Evolutionary conservation across 2,888 invertebrate genomes (phyloP), one percentile per base, ranked within the genome.

Genomic region (Metallyticus violacea): DNA sequence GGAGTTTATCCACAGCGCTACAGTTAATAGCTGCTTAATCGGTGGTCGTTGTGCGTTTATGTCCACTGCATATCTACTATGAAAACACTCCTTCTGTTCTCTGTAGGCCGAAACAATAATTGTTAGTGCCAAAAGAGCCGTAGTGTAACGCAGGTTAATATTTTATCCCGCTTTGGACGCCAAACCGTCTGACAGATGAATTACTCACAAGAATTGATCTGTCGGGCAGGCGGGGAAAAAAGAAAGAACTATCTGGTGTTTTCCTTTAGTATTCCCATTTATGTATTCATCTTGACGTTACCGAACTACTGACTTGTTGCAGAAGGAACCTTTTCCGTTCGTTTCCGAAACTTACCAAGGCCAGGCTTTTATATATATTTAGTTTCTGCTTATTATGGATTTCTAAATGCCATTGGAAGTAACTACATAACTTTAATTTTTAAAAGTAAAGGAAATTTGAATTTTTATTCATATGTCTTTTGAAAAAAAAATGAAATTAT

Each of bases 191-290:
- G 85, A 29, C 27, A 79, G 80, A 86, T 86, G 80, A 86, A 86
- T 86, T 85, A 86, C 86, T 86, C 85, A 86, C 79, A 81, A 27
- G 62, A 82, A 86, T 86, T 86, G 86, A 86, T 86, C 85, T 84
- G 83, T 4, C 29, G 22, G 40, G n/a, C 40, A 3, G 40, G 40
- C 4, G 40, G 4, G 40, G 15, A 62, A 22, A 15, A 22, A 9
- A 62, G 40, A 62, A 62, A 62, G 40, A 62, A 62, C 40, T 62
- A 62, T 22, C 22, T 15, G 22, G 15, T 62, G 22, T 22, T 22
- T 62, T 15, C 40, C 40, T 62, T 62, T 62, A 62, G 22, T 62
- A 9, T 2, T 62, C 40, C 22, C 40, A 62, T 15, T 62, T 62
- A 40, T 62, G 15, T 7, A 15, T 62, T 62, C 40, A 62, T 62